Evolutionary conservation across 2,797 vertebrate species (phyloP).

Genomic region (Sebastiscus albofasciatus): DNA sequence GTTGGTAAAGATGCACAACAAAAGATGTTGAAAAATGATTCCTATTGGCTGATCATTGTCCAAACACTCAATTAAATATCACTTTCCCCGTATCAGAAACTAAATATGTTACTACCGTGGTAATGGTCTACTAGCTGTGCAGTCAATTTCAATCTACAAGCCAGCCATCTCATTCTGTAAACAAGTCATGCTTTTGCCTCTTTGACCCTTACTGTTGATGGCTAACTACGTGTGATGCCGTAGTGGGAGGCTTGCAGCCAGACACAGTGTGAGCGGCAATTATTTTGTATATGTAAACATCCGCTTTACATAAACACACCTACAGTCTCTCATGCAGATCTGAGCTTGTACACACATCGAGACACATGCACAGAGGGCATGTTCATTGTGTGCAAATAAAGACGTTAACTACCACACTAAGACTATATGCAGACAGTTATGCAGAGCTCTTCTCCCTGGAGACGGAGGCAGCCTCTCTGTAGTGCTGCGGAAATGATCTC

Average conservation of each 20-base stretch:
- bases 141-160: slow-evolving; percentile 62
- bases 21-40: slow-evolving; percentile 3
- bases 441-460: slow-evolving; percentile 54
- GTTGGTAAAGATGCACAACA: background rate
- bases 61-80: slow-evolving; percentile 52
- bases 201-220: slow-evolving; percentile 45
- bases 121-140: slow-evolving; percentile 42
- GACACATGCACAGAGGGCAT: slow-evolving; percentile 17
- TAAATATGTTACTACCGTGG: slow-evolving; percentile 38
- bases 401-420: slow-evolving; percentile 32
- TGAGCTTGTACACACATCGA: background rate
- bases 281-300: slow-evolving; percentile 45
- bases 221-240: slow-evolving; percentile 47
- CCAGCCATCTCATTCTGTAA: slow-evolving; percentile 55
- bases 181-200: slow-evolving; percentile 55
- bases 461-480: slow-evolving; percentile 53
- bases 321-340: slow-evolving; percentile 22
- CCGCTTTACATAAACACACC: slow-evolving; percentile 35
- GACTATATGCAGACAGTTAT: slow-evolving; percentile 32
- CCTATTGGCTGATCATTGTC: slow-evolving; percentile 28
- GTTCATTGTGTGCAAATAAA: slow-evolving; percentile 51
- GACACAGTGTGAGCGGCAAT: slow-evolving; percentile 36
- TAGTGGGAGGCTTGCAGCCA: slow-evolving; percentile 44
- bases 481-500: slow-evolving; percentile 58
- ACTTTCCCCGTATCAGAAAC: slow-evolving; percentile 46